A percentile compares a stretch with the other conserved stretches of the same genome.
phyloP scores from a whole-genome alignment of 2,113 vertebrate species.

The Vidua chalybeata region DNA sequence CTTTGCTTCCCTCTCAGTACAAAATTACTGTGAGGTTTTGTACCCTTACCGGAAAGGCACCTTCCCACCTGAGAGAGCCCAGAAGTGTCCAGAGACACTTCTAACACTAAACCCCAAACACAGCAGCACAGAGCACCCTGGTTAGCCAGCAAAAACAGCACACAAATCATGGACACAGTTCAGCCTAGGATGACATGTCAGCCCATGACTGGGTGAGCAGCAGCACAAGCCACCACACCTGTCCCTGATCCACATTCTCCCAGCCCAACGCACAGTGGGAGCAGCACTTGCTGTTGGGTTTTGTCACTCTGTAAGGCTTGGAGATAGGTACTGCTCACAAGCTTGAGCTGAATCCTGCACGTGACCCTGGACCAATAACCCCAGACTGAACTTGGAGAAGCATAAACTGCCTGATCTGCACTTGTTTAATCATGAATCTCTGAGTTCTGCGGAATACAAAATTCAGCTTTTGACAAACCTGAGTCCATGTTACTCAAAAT shows the following conservation, averaged over 20 bases:
- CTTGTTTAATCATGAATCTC: not conserved
- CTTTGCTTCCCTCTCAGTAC: not conserved
- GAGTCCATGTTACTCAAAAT: not conserved
- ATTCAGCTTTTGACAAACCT: not conserved
- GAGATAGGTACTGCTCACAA: not conserved
- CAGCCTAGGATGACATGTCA: not conserved
- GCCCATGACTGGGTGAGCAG: not conserved
- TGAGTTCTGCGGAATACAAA: not conserved
- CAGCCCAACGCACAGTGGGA: rapidly evolving
- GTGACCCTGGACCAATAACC: not conserved
- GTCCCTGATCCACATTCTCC: not conserved
- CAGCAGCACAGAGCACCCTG: not conserved
- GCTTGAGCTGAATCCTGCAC: not conserved
- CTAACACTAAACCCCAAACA: not conserved
- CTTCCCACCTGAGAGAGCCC: not conserved
- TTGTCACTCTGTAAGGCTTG: not conserved
- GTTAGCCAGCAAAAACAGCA: not conserved
- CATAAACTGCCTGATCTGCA: not conserved
- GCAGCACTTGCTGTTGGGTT: not conserved
- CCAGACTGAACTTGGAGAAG: not conserved
- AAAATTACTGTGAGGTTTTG: not conserved
- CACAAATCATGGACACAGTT: rapidly evolving
- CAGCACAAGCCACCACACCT: not conserved
- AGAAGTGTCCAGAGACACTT: not conserved
- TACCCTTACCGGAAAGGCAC: not conserved